phyloP scores from a whole-genome alignment of 2,888 invertebrate species.

The Himalopsyche anomala region DNA sequence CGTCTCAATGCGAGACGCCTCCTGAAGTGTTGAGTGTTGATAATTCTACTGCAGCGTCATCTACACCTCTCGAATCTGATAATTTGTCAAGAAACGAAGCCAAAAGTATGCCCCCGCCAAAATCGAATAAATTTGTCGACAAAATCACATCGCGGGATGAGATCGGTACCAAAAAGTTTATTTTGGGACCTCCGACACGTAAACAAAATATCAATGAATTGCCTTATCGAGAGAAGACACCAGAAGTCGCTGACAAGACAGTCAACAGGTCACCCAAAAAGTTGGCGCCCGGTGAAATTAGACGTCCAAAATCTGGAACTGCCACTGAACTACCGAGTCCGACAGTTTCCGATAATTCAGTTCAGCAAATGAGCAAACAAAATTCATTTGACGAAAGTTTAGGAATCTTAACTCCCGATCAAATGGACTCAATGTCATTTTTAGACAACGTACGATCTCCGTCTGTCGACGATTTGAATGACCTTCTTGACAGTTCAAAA shows the following conservation, averaged over 20 bases:
- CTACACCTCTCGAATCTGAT: constrained; percentile 45
- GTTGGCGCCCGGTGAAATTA: constrained; percentile 41
- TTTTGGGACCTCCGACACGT: constrained; percentile 59
- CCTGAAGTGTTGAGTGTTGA: neutral
- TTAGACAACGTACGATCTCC: constrained; percentile 81
- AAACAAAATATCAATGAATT: constrained; percentile 58
- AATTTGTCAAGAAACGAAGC: neutral
- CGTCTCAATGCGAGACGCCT: constrained; percentile 50
- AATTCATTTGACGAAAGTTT: constrained; percentile 91
- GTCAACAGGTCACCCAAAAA: constrained; percentile 1
- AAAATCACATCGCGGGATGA: constrained; percentile 1
- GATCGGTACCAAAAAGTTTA: constrained; percentile 54
- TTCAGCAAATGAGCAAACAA: constrained; percentile 80
- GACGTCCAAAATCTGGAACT: neutral
- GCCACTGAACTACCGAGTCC: constrained; percentile 61
- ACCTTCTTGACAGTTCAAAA: constrained; percentile 65
- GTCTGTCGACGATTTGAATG: constrained; percentile 79
- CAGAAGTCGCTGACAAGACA: neutral
- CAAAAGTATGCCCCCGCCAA: constrained; percentile 1
- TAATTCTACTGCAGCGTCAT: neutral
- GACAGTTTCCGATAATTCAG: constrained; percentile 72
- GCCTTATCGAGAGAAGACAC: neutral
- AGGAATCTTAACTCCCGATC: constrained; percentile 92
- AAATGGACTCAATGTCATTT: constrained; percentile 86
- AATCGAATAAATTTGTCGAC: constrained; percentile 13